Evolutionary conservation across 2,888 invertebrate genomes (phyloP).

Genomic region (Amaurobius ferox): DNA sequence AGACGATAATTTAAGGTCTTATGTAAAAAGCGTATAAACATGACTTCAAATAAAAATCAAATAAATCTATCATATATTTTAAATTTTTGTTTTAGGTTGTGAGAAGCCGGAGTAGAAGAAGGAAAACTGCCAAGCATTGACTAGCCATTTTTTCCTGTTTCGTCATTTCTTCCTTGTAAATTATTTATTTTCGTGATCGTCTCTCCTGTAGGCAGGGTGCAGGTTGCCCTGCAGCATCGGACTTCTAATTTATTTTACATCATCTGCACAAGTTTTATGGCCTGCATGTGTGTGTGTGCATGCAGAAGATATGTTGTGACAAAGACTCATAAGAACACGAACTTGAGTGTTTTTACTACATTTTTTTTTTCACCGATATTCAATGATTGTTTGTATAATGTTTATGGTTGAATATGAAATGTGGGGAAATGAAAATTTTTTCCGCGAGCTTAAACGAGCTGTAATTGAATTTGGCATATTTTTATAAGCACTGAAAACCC

Average conservation of each 20-base stretch:
- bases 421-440: no score
- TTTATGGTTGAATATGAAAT: no score
- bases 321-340: background rate
- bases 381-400: background rate
- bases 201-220: background rate
- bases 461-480: no score
- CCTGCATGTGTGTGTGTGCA: no score
- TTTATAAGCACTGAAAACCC: no score
- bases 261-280: background rate
- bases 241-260: background rate
- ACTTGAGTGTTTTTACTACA: background rate
- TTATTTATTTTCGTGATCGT: conserved; percentile 10
- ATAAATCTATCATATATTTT: background rate
- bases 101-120: background rate
- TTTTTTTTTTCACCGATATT: background rate
- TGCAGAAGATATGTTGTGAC: no score
- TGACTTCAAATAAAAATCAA: no score
- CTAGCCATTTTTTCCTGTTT: conserved; percentile 1
- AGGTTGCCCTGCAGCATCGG: background rate
- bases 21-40: no score
- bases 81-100: background rate
- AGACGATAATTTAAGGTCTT: no score
- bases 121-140: background rate
- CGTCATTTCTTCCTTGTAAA: background rate
- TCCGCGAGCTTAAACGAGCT: no score